These are phyloP conservation scores for Blera fallax DNA, from an alignment of 2,888 invertebrate genomes.

Conservation along the genomic window DNA sequence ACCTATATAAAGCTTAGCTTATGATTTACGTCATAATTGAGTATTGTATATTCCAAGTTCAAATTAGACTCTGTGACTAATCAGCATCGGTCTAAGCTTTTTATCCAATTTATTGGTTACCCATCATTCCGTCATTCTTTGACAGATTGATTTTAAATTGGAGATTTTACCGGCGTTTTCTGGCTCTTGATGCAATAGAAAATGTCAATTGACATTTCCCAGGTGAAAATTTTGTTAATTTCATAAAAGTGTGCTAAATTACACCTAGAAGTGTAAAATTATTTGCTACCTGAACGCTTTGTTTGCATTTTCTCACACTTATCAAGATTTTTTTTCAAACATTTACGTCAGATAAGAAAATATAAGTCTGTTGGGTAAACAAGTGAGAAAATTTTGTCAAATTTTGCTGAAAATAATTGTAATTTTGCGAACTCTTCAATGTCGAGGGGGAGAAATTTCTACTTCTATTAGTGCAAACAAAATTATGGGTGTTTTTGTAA, in stretches of 20 bases:
- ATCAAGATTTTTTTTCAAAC: background rate
- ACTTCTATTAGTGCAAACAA: background rate
- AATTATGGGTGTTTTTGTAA: background rate
- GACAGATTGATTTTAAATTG: too few species aligned
- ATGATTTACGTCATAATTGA: background rate
- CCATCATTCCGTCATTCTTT: too few species aligned
- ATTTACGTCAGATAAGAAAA: background rate
- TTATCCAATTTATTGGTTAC: background rate
- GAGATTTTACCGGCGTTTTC: too few species aligned
- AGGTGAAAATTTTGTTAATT: too few species aligned
- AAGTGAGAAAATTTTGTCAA: too few species aligned
- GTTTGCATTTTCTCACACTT: background rate
- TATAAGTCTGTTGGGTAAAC: too few species aligned
- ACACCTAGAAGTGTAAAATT: background rate
- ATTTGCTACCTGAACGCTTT: background rate
- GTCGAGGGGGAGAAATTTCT: too few species aligned
- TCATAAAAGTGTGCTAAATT: background rate
- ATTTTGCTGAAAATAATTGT: too few species aligned
- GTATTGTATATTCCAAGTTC: background rate
- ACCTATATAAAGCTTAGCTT: background rate
- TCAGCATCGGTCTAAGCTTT: background rate
- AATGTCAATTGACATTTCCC: too few species aligned
- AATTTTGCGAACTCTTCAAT: too few species aligned
- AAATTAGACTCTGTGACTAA: background rate
- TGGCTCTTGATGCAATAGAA: too few species aligned